Evolutionary conservation across 2,797 vertebrate genomes (phyloP).

Genomic region (Myiothlypis chrysogaster): DNA sequence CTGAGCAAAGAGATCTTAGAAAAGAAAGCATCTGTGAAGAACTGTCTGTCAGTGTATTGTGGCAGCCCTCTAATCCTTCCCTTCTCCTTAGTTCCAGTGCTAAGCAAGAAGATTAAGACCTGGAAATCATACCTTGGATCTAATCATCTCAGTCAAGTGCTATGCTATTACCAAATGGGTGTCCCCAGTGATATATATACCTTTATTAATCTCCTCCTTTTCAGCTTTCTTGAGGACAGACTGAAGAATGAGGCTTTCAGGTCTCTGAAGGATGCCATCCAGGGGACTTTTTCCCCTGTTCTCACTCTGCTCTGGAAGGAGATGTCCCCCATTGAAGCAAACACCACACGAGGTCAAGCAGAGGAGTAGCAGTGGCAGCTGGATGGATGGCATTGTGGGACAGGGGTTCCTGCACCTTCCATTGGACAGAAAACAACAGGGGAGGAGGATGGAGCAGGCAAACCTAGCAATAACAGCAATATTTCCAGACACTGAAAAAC

Average conservation of each 20-base stretch:
- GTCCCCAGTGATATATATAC: constrained; percentile 9
- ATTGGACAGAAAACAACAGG: neutral
- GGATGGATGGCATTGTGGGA: constrained; percentile 78
- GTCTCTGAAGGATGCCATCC: constrained; percentile 79
- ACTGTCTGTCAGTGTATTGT: neutral
- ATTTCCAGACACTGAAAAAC: neutral
- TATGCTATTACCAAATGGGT: neutral
- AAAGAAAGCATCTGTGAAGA: neutral
- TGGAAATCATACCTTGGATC: neutral
- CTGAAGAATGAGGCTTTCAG: constrained; percentile 78
- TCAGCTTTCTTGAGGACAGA: constrained; percentile 80
- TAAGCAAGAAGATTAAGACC: neutral
- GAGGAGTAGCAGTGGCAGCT: constrained; percentile 78
- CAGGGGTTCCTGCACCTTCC: neutral
- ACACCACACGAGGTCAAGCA: constrained; percentile 74
- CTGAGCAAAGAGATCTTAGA: neutral
- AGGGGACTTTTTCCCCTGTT: constrained; percentile 63
- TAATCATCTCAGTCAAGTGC: neutral
- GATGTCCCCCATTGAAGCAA: constrained; percentile 70
- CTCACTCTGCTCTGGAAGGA: constrained; percentile 73
- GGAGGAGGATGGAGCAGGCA: neutral
- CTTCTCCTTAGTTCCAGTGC: neutral
- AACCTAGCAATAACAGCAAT: neutral
- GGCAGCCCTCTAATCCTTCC: neutral
- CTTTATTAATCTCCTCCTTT: constrained; percentile 71